Evolutionary conservation across 2,888 invertebrate species (phyloP).

Genomic region (Aspidiotus rigidus): DNA sequence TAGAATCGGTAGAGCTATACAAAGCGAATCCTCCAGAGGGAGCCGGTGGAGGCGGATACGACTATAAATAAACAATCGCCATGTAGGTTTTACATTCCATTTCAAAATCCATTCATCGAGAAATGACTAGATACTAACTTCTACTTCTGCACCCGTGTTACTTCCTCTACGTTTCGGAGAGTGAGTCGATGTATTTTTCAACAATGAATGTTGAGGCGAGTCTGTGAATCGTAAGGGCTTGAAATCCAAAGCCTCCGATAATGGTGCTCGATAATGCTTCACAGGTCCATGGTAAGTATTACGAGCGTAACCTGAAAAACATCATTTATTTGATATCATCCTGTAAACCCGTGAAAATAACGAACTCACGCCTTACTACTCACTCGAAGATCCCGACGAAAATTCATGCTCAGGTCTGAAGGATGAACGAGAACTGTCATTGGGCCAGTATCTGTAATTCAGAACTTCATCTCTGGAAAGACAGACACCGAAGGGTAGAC

Average conservation of each 20-base stretch:
- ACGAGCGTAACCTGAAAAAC: constrained; percentile 54
- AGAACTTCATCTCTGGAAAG: constrained; percentile 36
- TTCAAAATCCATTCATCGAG: neutral
- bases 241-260: constrained; percentile 41
- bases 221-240: constrained; percentile 65
- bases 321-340: neutral
- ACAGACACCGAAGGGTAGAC: too few relatives aligned
- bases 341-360: neutral
- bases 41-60: constrained; percentile 46
- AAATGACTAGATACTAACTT: constrained; percentile 41
- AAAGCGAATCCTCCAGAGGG: constrained; percentile 41
- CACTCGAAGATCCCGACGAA: constrained; percentile 26
- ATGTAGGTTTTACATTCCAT: neutral
- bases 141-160: constrained; percentile 59
- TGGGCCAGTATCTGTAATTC: constrained; percentile 39
- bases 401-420: constrained; percentile 46
- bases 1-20: constrained; percentile 32
- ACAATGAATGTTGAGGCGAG: constrained; percentile 57
- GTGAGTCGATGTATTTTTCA: constrained; percentile 50
- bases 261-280: constrained; percentile 60
- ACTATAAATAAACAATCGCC: neutral
- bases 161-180: constrained; percentile 66
- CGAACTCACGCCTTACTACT: neutral
- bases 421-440: constrained; percentile 41
- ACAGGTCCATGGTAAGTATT: constrained; percentile 87